Evolutionary conservation across 1,140 invertebrate species (phyloP).

Genomic region (Leptopilina clavipes): DNA sequence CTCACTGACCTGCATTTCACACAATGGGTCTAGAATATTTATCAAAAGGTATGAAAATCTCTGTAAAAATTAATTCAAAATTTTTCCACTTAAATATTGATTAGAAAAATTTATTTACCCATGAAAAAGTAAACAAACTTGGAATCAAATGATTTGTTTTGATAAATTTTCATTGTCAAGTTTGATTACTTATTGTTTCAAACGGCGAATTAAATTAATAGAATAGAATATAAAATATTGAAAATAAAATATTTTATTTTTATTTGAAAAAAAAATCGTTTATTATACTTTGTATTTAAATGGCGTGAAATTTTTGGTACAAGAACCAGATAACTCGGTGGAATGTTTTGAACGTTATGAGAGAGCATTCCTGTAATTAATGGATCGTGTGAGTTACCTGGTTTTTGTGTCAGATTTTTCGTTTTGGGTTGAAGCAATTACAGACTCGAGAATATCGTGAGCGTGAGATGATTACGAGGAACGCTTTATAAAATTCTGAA

Average conservation of each 20-base stretch:
- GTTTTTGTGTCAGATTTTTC: conserved; percentile 52
- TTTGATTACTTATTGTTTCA: not conserved
- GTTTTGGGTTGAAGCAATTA: conserved; percentile 37
- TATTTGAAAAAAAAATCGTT: too few species aligned
- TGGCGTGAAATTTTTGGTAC: conserved; percentile 34
- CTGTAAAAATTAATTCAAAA: not conserved
- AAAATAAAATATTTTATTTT: too few species aligned
- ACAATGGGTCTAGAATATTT: not conserved
- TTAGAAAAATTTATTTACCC: not conserved
- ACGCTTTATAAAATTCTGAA: conserved; percentile 25
- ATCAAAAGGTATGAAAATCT: not conserved
- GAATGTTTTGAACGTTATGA: conserved; percentile 24
- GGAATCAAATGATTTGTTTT: not conserved
- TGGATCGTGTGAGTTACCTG: conserved; percentile 49
- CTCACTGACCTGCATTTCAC: not conserved
- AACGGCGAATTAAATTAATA: not conserved
- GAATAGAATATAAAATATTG: too few species aligned
- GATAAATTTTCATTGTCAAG: not conserved
- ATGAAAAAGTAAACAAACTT: not conserved
- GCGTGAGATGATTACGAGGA: conserved; percentile 43
- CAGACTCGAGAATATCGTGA: conserved; percentile 40
- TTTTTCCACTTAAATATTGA: not conserved
- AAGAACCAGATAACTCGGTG: conserved; percentile 56
- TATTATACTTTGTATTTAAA: not conserved
- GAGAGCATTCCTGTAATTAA: conserved; percentile 24